Evolutionary conservation across 2,797 vertebrate species (phyloP).

Genomic region (Lithobates pipiens): DNA sequence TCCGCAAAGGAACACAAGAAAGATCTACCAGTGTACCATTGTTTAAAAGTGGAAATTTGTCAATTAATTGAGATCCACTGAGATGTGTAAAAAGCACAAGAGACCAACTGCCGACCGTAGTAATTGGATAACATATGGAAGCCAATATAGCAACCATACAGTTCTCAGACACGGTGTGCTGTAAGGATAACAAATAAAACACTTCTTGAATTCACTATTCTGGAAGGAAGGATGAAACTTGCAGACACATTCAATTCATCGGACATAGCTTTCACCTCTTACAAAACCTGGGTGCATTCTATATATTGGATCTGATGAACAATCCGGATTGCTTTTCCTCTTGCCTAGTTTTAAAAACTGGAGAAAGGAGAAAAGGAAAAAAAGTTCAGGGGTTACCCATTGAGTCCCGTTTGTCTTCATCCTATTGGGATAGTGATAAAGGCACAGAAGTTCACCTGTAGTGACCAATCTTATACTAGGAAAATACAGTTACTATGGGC

Average conservation of each 20-base stretch:
- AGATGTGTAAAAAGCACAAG: conserved; percentile 3
- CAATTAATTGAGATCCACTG: conserved; percentile 41
- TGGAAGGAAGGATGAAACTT: not conserved
- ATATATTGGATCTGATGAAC: too few species aligned
- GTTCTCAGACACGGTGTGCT: not conserved
- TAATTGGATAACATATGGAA: conserved; percentile 23
- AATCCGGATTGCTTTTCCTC: too few species aligned
- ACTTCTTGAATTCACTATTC: not conserved
- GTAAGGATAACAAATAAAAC: not conserved
- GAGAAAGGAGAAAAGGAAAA: too few species aligned
- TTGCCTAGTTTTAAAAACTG: too few species aligned
- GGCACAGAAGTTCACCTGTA: too few species aligned
- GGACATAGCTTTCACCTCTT: too few species aligned
- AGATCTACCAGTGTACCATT: conserved; percentile 21
- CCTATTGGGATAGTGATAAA: too few species aligned
- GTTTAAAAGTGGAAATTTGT: conserved; percentile 39
- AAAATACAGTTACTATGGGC: too few species aligned
- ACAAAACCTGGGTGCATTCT: too few species aligned
- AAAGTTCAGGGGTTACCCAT: too few species aligned
- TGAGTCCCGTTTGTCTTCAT: too few species aligned
- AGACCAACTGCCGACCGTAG: conserved; percentile 32
- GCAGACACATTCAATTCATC: not conserved
- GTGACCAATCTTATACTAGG: too few species aligned
- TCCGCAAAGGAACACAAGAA: conserved; percentile 19
- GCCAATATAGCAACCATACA: conserved; percentile 8